These are phyloP conservation scores for Biston stratarius DNA, from an alignment of 2,888 invertebrate species.

Conservation along the genomic window DNA sequence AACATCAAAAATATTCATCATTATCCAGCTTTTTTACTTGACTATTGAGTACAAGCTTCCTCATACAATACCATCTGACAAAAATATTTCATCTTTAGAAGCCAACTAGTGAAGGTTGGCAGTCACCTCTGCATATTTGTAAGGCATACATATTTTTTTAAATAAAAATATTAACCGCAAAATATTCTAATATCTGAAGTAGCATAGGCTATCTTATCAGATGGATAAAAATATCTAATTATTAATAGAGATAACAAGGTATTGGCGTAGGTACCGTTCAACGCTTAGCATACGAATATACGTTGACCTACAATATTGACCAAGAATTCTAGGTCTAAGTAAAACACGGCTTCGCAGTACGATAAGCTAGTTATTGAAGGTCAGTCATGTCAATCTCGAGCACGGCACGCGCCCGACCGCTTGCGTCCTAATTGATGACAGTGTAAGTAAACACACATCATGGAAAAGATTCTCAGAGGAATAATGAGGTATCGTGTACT, in stretches of 20 bases:
- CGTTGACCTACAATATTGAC: slow-evolving; percentile 54
- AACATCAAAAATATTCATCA: too few relatives aligned
- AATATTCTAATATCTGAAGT: slow-evolving; percentile 16
- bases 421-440: slow-evolving; percentile 27
- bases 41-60: too few relatives aligned
- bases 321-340: slow-evolving; percentile 37
- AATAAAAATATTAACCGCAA: slow-evolving; percentile 10
- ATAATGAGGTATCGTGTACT: slow-evolving; percentile 95
- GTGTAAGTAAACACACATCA: slow-evolving; percentile 60
- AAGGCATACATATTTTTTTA: neutral
- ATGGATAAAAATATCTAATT: slow-evolving; percentile 34
- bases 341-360: slow-evolving; percentile 49
- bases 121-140: too few relatives aligned
- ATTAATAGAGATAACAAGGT: slow-evolving; percentile 28
- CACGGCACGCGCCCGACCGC: slow-evolving; percentile 42
- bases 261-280: slow-evolving; percentile 10
- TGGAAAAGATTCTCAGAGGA: slow-evolving; percentile 96
- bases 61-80: too few relatives aligned
- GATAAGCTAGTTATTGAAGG: slow-evolving; percentile 80
- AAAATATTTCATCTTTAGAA: too few relatives aligned
- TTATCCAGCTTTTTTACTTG: too few relatives aligned
- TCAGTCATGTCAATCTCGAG: slow-evolving; percentile 74
- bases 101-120: neutral
- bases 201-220: slow-evolving; percentile 23
- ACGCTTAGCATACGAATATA: slow-evolving; percentile 34